These are phyloP conservation scores for Bombylius discolor DNA, from an alignment of 2,888 invertebrate genomes.

Conservation along the genomic window DNA sequence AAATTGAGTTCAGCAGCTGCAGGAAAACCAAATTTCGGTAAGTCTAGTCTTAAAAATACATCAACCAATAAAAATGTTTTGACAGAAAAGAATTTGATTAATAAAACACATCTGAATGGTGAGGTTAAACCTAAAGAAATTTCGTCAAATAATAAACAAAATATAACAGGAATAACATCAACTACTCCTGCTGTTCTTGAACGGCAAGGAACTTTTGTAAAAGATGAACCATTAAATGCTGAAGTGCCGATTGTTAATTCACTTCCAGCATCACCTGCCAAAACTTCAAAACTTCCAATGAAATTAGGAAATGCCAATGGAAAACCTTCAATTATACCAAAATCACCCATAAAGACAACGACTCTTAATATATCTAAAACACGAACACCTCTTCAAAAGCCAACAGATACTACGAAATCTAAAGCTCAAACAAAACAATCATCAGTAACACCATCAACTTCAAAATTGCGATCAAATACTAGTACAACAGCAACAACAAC, in stretches of 20 bases:
- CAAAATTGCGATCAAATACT: constrained; percentile 8
- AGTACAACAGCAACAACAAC: not conserved
- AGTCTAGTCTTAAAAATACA: constrained; percentile 5
- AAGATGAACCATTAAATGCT: constrained; percentile 51
- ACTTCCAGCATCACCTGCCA: constrained; percentile 20
- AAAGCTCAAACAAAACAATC: constrained; percentile 23
- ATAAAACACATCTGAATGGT: constrained; percentile 5
- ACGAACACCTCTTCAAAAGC: constrained; percentile 35
- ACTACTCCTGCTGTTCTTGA: constrained; percentile 42
- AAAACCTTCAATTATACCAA: constrained; percentile 7
- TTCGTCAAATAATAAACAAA: constrained; percentile 18
- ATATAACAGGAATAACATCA: constrained; percentile 14
- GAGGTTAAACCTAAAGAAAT: constrained; percentile 18
- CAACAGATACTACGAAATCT: constrained; percentile 32
- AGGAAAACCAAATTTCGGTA: not conserved
- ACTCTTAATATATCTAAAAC: constrained; percentile 20
- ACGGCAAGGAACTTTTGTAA: constrained; percentile 84
- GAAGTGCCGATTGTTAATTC: constrained; percentile 31
- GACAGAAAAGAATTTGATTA: constrained; percentile 14
- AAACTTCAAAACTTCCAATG: constrained; percentile 30
- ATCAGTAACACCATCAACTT: constrained; percentile 20
- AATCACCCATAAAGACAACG: constrained; percentile 11
- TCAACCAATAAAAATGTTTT: constrained; percentile 20
- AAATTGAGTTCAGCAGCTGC: constrained; percentile 7
- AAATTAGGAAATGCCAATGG: constrained; percentile 18